Conservation (phyloP, 2,888 invertebrate genomes). For the Tenthredo distinguenda region DNA sequence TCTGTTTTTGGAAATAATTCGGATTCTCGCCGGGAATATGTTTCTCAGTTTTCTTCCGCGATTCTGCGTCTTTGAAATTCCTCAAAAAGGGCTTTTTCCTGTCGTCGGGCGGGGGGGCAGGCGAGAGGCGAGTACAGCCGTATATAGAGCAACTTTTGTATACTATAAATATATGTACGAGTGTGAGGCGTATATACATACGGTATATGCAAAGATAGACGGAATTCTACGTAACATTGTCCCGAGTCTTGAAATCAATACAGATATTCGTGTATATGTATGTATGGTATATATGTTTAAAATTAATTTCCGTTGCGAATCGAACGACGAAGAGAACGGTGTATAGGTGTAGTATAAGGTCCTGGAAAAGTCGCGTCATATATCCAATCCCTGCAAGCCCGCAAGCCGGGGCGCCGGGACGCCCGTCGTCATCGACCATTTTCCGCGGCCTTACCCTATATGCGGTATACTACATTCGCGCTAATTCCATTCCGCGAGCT, state of each 20-base stretch:
- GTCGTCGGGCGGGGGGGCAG: too few relatives aligned
- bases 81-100: too few relatives aligned
- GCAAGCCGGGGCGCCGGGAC: background rate
- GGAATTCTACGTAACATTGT: background rate
- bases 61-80: background rate
- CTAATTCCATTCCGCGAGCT: background rate
- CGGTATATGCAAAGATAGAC: background rate
- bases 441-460: background rate
- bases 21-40: too few relatives aligned
- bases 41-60: too few relatives aligned
- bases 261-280: background rate
- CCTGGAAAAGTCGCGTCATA: constrained; percentile 14
- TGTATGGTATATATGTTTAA: background rate
- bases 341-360: background rate
- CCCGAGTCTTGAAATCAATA: background rate
- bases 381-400: background rate
- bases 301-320: constrained; percentile 26
- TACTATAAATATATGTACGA: too few relatives aligned
- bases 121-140: too few relatives aligned
- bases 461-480: background rate
- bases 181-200: too few relatives aligned
- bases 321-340: background rate
- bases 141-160: too few relatives aligned
- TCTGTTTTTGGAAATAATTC: too few relatives aligned
- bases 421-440: constrained; percentile 28